These are phyloP conservation scores for Chrysaora quinquecirrha DNA, from an alignment of 30 jellyfish, hydroid and myxozoan genomes.

Conservation along the genomic window DNA sequence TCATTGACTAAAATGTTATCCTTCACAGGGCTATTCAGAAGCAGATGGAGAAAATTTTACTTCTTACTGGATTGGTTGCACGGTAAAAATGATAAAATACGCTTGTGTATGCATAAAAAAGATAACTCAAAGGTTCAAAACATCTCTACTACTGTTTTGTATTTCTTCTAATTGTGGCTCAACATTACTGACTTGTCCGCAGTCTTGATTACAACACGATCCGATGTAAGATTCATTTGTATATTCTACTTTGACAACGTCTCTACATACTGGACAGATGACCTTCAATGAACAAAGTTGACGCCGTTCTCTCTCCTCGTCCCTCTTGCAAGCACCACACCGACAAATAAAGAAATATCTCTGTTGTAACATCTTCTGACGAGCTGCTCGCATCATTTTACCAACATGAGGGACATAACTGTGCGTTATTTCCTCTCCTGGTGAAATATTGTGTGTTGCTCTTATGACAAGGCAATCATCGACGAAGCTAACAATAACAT, in stretches of 20 bases:
- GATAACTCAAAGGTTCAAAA: no score
- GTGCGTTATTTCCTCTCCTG: conserved; percentile 79
- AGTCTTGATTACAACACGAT: conserved; percentile 39
- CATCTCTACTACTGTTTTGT: conserved; percentile 39
- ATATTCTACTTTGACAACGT: conserved; percentile 36
- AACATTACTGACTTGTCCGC: conserved; percentile 37
- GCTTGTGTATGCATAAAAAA: no score
- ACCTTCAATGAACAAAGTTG: conserved; percentile 55
- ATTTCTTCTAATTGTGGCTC: conserved; percentile 44
- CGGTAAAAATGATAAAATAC: no score
- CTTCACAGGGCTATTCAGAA: conserved; percentile 78
- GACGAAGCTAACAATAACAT: conserved; percentile 75
- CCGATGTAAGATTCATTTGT: conserved; percentile 37
- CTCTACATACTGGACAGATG: conserved; percentile 63
- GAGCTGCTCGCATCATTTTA: conserved; percentile 73
- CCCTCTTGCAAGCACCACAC: conserved; percentile 83
- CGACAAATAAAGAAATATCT: conserved; percentile 66
- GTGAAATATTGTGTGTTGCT: conserved; percentile 78
- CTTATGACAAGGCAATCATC: conserved; percentile 62
- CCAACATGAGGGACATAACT: conserved; percentile 84
- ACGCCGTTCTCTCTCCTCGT: conserved; percentile 71
- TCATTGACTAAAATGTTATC: conserved; percentile 82
- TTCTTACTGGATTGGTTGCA: no score
- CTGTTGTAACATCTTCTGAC: conserved; percentile 66
- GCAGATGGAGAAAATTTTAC: no score